These are phyloP conservation scores for Siphonodentalium dalli DNA, from an alignment of 2,888 invertebrate species.

Conservation along the genomic window DNA sequence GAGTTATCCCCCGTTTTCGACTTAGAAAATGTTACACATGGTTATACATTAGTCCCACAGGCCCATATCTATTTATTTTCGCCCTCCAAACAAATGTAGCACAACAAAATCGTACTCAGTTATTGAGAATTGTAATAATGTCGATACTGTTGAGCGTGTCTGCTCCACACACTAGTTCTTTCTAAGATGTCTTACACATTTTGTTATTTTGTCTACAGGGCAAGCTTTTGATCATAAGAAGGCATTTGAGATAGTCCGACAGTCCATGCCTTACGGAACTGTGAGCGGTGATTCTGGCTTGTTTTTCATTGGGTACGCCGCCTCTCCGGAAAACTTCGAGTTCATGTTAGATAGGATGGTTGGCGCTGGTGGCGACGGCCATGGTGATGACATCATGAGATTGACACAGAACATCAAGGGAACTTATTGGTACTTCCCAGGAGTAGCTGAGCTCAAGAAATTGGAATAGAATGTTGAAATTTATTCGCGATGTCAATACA, in stretches of 20 bases:
- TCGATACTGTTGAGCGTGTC: too few species aligned
- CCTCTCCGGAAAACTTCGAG: constrained; percentile 57
- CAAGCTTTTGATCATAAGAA: constrained; percentile 51
- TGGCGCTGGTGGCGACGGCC: constrained; percentile 54
- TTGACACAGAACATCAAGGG: constrained; percentile 57
- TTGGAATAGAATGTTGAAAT: too few species aligned
- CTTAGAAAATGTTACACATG: too few species aligned
- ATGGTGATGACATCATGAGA: constrained; percentile 62
- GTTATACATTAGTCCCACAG: too few species aligned
- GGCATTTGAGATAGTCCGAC: constrained; percentile 62
- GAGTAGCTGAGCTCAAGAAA: constrained; percentile 50
- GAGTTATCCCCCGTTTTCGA: too few species aligned
- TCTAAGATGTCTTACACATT: neutral
- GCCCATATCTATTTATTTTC: too few species aligned
- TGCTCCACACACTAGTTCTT: too few species aligned
- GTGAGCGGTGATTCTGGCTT: constrained; percentile 56
- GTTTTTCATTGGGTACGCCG: constrained; percentile 64
- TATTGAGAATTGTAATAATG: too few species aligned
- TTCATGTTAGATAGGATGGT: constrained; percentile 65
- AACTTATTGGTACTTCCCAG: constrained; percentile 65
- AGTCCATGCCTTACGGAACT: constrained; percentile 64
- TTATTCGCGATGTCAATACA: too few species aligned
- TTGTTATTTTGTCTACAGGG: constrained; percentile 38
- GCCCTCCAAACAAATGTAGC: too few species aligned
- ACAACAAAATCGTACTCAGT: too few species aligned